These are phyloP conservation scores for Fistularia commersonii DNA, from an alignment of 2,797 vertebrate species.

Conservation along the genomic window DNA sequence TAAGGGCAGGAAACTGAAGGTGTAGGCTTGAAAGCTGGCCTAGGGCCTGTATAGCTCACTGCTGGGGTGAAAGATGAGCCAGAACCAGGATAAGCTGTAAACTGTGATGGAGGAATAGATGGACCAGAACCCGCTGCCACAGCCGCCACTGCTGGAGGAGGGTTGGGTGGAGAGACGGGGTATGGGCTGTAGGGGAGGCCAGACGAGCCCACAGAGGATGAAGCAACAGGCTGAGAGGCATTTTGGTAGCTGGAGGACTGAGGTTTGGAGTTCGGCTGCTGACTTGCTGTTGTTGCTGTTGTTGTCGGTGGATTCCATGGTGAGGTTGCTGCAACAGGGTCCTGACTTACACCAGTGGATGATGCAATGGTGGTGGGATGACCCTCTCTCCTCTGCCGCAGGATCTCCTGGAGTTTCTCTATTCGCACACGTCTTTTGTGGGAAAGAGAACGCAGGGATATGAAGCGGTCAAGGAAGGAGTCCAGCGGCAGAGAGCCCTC, in stretches of 20 bases:
- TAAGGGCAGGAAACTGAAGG: slow-evolving; percentile 73
- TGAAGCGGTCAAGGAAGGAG: slow-evolving; percentile 84
- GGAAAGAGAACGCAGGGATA: slow-evolving; percentile 79
- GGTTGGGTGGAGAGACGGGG: slow-evolving; percentile 62
- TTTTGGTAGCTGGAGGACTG: slow-evolving; percentile 45
- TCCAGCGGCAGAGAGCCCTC: slow-evolving; percentile 85
- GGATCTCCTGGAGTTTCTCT: slow-evolving; percentile 89
- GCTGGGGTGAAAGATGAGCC: slow-evolving; percentile 58
- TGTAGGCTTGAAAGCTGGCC: slow-evolving; percentile 58
- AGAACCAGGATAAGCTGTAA: slow-evolving; percentile 68
- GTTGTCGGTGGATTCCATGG: slow-evolving; percentile 62
- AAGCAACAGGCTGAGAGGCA: slow-evolving; percentile 44
- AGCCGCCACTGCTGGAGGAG: slow-evolving; percentile 13
- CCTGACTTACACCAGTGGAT: slow-evolving; percentile 48
- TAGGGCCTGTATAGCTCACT: slow-evolving; percentile 55
- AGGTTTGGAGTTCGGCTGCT: slow-evolving; percentile 50
- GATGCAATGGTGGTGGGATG: slow-evolving; percentile 46
- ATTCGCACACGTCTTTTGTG: slow-evolving; percentile 85
- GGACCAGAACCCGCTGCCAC: slow-evolving; percentile 53
- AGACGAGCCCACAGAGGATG: slow-evolving; percentile 21
- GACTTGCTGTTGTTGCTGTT: slow-evolving; percentile 39
- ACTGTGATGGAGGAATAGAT: slow-evolving; percentile 59
- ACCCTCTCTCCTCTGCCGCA: slow-evolving; percentile 71
- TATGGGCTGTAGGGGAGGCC: slow-evolving; percentile 71
- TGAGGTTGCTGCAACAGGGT: slow-evolving; percentile 19